Evolutionary conservation across 2,888 invertebrate species (phyloP).

Genomic region (Thera obeliscata): DNA sequence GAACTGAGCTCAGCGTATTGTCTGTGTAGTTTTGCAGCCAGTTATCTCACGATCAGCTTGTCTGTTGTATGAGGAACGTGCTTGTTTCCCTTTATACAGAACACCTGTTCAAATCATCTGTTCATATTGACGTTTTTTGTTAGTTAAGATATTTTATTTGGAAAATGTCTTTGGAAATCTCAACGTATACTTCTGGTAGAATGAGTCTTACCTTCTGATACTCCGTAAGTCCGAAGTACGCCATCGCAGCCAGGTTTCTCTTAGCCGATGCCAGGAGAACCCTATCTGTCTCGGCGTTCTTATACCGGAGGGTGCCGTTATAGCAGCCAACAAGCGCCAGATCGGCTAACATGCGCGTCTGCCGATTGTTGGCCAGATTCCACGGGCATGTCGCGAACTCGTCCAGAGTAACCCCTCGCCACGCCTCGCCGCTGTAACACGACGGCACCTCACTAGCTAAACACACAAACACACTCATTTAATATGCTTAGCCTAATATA

Average conservation of each 20-base stretch:
- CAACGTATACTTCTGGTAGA: background rate
- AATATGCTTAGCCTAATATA: conserved; percentile 3
- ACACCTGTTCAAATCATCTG: conserved; percentile 10
- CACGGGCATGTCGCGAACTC: conserved; percentile 96
- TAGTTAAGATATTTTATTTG: background rate
- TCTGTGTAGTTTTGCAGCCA: conserved; percentile 19
- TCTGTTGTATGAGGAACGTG: conserved; percentile 6
- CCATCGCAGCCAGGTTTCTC: conserved; percentile 96
- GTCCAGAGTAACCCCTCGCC: conserved; percentile 95
- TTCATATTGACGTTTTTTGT: background rate
- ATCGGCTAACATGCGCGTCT: conserved; percentile 99
- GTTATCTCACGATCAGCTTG: conserved; percentile 9
- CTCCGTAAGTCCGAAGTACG: conserved; percentile 98
- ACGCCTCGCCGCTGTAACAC: conserved; percentile 91
- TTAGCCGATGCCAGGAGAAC: conserved; percentile 98
- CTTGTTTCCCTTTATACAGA: background rate
- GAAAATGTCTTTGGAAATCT: too few species aligned
- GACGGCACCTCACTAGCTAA: conserved; percentile 91
- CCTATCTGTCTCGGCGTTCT: conserved; percentile 88
- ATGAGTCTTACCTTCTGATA: conserved; percentile 89
- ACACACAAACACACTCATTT: conserved; percentile 27
- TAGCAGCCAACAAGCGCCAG: conserved; percentile 98
- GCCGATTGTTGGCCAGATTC: conserved; percentile 98
- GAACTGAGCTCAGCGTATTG: conserved; percentile 22
- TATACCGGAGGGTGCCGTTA: conserved; percentile 90